Base-by-base conservation (phyloP, 2,888 invertebrate genomes). In the Sympetrum striolatum region DNA sequence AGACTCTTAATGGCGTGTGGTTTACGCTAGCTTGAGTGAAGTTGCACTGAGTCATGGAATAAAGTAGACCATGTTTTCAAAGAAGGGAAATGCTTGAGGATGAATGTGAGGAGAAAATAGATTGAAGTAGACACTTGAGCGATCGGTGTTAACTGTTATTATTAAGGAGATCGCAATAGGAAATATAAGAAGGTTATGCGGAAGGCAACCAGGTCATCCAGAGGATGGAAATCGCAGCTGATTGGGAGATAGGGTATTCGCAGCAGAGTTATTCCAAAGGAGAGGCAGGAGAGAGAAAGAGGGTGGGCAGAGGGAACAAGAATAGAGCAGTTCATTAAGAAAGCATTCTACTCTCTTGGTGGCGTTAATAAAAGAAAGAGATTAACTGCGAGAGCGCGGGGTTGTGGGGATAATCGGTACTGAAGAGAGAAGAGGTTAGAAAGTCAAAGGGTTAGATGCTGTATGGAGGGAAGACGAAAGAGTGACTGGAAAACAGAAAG, bases 331-430 rank as follows among this genome's bases (percentile, higher is more conserved):
- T 86, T 86, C 86, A 86, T 86, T 86, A 86, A 60, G 86, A 37
- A 48, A 31, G 35, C 39, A 60, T 86, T 60, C 60, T 82, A 82
- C 58, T 35, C 58, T 60, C 86, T 86, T 60, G 58, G 37, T 58
- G 60, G 86, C 86, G 86, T 60, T 60, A 60, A 86, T 86, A 86
- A 86, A 86, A 86, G 60, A 60, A 58, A 37, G 60, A 58, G 64
- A 60, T 60, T 86, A 60, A 86, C 60, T n/a, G 82, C 31, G 82
- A 25, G 73, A 31, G 73, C 12, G 64, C 0, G 3, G 64, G 64
- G 14, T 0, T 5, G 64, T 8, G 73, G 25, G 73, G 73, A 25
- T 25, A 25, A 73, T 25, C 14, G 73, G 73, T 31, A 73, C 25
- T 31, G 25, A 31, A 14, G 73, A 25, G 31, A 14, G 64, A 64